Percentiles rank a stretch among this genome's conserved stretches.
These are phyloP conservation scores for Eupithecia pulchellata DNA, from an alignment of 2,888 invertebrate genomes.

Conservation along the genomic window DNA sequence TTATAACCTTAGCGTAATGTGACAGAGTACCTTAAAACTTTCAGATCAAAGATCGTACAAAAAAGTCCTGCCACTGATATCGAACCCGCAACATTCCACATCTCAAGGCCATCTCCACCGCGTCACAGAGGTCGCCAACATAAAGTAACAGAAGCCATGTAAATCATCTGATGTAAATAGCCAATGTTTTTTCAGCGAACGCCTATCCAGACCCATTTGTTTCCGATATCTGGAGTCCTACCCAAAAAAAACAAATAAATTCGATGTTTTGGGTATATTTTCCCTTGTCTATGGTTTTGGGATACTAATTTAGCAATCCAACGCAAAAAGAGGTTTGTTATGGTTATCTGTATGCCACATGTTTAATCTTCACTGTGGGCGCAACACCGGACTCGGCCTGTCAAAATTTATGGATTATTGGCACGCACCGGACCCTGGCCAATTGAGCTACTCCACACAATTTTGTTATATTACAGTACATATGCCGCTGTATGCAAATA, in stretches of 20 bases:
- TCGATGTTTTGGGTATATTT: not conserved
- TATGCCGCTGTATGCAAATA: too few relatives aligned
- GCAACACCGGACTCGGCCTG: too few relatives aligned
- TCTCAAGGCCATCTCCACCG: not conserved
- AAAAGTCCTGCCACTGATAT: not conserved
- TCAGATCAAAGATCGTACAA: not conserved
- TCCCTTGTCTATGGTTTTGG: too few relatives aligned
- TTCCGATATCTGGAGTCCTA: conserved; percentile 51
- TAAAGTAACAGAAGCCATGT: conserved; percentile 7
- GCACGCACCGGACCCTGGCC: too few relatives aligned
- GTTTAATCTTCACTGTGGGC: too few relatives aligned
- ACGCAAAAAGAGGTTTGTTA: not conserved
- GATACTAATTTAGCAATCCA: not conserved
- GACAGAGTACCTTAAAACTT: not conserved
- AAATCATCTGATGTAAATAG: conserved; percentile 15
- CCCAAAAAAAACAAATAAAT: not conserved
- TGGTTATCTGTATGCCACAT: not conserved
- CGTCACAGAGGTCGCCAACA: not conserved
- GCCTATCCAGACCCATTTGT: conserved; percentile 63
- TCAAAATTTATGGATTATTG: too few relatives aligned
- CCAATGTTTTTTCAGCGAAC: conserved; percentile 20
- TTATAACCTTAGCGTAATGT: too few relatives aligned
- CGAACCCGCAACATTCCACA: not conserved
- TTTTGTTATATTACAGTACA: too few relatives aligned
- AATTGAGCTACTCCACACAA: too few relatives aligned